phyloP scores from a whole-genome alignment of 2,888 invertebrate genomes.

The Blastobasis adustella region DNA sequence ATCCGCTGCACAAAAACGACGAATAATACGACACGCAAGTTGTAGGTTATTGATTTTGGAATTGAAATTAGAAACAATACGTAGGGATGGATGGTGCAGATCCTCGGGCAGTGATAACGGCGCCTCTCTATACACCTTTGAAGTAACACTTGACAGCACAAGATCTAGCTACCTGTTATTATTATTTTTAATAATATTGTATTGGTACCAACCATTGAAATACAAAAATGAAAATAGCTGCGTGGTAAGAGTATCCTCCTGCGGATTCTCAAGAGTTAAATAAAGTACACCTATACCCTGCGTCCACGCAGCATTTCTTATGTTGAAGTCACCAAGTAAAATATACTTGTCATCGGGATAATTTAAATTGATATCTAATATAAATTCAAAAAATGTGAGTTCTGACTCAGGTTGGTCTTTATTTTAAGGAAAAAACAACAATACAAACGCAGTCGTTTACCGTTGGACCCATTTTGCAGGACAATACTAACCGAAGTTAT shows the following conservation, averaged over 20 bases:
- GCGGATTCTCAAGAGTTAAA: no score
- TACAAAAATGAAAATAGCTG: conserved; percentile 1
- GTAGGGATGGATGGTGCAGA: neutral
- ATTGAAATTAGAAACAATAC: no score
- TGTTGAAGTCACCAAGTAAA: neutral
- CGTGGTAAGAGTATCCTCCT: no score
- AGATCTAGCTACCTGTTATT: neutral
- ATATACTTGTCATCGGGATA: neutral
- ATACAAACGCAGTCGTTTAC: neutral
- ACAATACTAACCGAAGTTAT: neutral
- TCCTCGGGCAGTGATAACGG: neutral
- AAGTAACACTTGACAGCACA: neutral
- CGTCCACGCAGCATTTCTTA: no score
- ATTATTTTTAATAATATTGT: neutral
- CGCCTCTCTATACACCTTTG: neutral
- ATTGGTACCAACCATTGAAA: conserved; percentile 3
- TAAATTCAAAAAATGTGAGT: neutral
- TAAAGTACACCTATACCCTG: no score
- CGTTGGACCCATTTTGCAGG: neutral
- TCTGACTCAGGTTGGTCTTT: neutral
- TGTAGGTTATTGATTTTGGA: no score
- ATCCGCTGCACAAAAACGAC: no score
- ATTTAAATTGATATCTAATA: neutral
- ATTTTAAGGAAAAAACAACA: neutral
- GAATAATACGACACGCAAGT: no score